Evolutionary conservation across 2,888 invertebrate genomes (phyloP).

Genomic region (Eupithecia vulgata): DNA sequence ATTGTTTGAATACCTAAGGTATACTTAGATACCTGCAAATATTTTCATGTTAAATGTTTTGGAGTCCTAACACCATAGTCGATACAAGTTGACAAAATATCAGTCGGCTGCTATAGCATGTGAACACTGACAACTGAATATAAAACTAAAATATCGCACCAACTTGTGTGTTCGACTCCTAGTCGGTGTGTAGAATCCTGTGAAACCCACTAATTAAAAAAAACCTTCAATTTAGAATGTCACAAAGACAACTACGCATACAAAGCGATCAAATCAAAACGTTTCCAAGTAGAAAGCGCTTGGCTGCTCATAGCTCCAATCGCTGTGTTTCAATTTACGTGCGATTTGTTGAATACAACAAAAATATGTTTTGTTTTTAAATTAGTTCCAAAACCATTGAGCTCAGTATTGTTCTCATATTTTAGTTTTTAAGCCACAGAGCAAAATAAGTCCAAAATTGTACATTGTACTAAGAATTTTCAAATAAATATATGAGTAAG

Average conservation of each 20-base stretch:
- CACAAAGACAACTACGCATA: background rate
- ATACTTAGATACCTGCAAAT: background rate
- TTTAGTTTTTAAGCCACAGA: conserved; percentile 60
- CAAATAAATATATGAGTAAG: conserved; percentile 78
- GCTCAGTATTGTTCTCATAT: conserved; percentile 49
- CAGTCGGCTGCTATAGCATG: background rate
- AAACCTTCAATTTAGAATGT: background rate
- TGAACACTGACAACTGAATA: background rate
- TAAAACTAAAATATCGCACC: background rate
- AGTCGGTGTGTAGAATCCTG: background rate
- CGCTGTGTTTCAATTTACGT: background rate
- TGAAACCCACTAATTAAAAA: background rate
- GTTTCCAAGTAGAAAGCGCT: background rate
- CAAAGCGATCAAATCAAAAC: background rate
- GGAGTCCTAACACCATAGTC: background rate
- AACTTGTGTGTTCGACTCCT: background rate
- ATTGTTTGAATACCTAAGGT: background rate
- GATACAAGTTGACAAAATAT: background rate
- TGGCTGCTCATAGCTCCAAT: background rate
- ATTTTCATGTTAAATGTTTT: background rate
- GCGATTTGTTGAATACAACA: background rate
- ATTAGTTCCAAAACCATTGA: conserved; percentile 29
- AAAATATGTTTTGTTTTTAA: background rate
- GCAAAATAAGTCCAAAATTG: conserved; percentile 68
- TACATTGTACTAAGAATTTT: conserved; percentile 80